These are phyloP conservation scores for Ips typographus DNA, from an alignment of 1,140 invertebrate genomes.

Conservation along the genomic window DNA sequence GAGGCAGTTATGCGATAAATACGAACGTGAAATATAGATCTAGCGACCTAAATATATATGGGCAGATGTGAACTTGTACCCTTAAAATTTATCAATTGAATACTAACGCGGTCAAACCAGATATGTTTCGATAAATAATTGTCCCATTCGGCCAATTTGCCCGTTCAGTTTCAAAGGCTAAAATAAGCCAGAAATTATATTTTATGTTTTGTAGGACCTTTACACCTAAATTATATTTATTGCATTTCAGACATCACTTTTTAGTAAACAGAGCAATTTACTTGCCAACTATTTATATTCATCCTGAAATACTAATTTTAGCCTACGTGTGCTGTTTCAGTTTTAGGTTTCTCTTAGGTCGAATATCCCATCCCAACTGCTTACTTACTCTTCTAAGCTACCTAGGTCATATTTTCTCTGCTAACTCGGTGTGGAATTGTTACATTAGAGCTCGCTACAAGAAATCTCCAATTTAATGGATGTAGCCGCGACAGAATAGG, in stretches of 20 bases:
- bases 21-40: conserved; percentile 45
- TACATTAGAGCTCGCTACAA: conserved; percentile 4
- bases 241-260: too few species aligned
- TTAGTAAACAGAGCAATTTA: too few species aligned
- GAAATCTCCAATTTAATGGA: conserved; percentile 1
- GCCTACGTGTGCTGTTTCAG: neutral
- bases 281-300: too few species aligned
- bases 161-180: conserved; percentile 14
- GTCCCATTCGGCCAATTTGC: conserved; percentile 25
- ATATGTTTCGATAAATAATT: conserved; percentile 33
- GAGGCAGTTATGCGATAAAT: conserved; percentile 36
- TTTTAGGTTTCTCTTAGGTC: neutral
- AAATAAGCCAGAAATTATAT: too few species aligned
- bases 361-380: neutral
- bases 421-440: neutral
- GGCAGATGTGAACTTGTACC: conserved; percentile 41
- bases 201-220: too few species aligned
- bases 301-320: too few species aligned
- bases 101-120: conserved; percentile 31
- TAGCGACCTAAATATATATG: conserved; percentile 40
- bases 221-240: too few species aligned
- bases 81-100: conserved; percentile 43
- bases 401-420: neutral
- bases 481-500: neutral
- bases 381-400: neutral